These are phyloP conservation scores for Agrilus biguttatus DNA, from an alignment of 2,888 invertebrate species.

Conservation along the genomic window DNA sequence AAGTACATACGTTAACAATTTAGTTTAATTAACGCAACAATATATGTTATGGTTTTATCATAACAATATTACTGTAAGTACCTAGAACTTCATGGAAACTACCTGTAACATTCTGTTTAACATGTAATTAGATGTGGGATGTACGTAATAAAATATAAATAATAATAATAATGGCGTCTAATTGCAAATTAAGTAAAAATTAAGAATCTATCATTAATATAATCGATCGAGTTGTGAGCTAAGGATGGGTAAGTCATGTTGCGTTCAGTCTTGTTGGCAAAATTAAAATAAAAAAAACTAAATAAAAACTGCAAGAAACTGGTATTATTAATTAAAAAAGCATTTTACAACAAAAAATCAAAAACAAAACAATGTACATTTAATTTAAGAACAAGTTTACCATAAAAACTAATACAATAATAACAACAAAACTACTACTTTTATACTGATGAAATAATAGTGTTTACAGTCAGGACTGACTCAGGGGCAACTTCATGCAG, in stretches of 20 bases:
- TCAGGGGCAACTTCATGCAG: conserved; percentile 27
- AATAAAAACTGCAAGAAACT: conserved; percentile 53
- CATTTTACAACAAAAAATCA: conserved; percentile 61
- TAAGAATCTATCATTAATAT: neutral
- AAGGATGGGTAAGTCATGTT: neutral
- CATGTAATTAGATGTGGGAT: no score
- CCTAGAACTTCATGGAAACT: no score
- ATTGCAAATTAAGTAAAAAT: neutral
- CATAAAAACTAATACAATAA: conserved; percentile 47
- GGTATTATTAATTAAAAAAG: conserved; percentile 59
- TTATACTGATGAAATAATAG: conserved; percentile 34
- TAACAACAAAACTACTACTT: conserved; percentile 46
- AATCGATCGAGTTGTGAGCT: neutral
- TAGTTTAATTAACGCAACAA: neutral
- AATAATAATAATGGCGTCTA: neutral
- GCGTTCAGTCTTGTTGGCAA: conserved; percentile 2
- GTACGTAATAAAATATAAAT: no score
- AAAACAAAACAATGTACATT: conserved; percentile 64
- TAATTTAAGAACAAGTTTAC: conserved; percentile 62
- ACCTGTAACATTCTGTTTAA: no score
- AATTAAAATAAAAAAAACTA: conserved; percentile 39
- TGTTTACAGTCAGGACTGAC: conserved; percentile 34
- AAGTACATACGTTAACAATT: conserved; percentile 1
- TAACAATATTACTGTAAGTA: no score
- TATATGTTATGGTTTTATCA: neutral